Percentiles rank a stretch among this genome's conserved stretches.
These are phyloP conservation scores for Chlorops oryzae DNA, from an alignment of 1,140 invertebrate genomes.

Conservation along the genomic window DNA sequence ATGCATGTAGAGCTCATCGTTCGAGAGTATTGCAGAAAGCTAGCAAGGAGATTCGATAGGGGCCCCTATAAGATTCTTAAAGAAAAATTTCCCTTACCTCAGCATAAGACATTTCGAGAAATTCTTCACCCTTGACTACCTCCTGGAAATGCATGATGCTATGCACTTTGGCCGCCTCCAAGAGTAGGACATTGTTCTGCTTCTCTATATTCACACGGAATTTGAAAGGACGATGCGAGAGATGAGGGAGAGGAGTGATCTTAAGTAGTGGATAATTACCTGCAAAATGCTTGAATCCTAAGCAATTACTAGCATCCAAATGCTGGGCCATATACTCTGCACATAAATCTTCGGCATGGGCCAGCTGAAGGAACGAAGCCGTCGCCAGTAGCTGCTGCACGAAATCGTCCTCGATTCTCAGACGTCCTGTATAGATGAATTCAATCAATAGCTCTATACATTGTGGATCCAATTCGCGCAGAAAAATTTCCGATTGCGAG, in stretches of 20 bases:
- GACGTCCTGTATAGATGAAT: slow-evolving; percentile 16
- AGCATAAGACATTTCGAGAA: slow-evolving; percentile 11
- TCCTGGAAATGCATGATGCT: slow-evolving; percentile 16
- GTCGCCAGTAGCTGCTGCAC: slow-evolving; percentile 15
- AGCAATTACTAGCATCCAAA: slow-evolving; percentile 17
- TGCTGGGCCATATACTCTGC: slow-evolving; percentile 11
- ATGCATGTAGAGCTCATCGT: slow-evolving; percentile 15
- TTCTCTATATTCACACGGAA: slow-evolving; percentile 2
- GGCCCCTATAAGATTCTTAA: background rate
- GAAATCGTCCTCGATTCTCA: slow-evolving; percentile 8
- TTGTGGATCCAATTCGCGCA: slow-evolving; percentile 14
- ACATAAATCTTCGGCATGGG: slow-evolving; percentile 13
- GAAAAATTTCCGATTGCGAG: slow-evolving; percentile 8
- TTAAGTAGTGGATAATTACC: background rate
- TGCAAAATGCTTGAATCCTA: slow-evolving; percentile 18
- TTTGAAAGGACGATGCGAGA: background rate
- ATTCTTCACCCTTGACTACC: slow-evolving; percentile 15
- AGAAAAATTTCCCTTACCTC: slow-evolving; percentile 13
- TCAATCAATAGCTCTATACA: slow-evolving; percentile 14
- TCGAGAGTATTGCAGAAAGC: slow-evolving; percentile 12
- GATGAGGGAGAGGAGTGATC: background rate
- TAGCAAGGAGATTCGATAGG: slow-evolving; percentile 9
- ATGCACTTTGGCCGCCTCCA: slow-evolving; percentile 11
- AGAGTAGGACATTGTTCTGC: slow-evolving; percentile 10
- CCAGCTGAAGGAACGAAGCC: slow-evolving; percentile 15